Base-by-base conservation (phyloP, 1,140 invertebrate species). In the Brachionus asplanchnoidis region DNA sequence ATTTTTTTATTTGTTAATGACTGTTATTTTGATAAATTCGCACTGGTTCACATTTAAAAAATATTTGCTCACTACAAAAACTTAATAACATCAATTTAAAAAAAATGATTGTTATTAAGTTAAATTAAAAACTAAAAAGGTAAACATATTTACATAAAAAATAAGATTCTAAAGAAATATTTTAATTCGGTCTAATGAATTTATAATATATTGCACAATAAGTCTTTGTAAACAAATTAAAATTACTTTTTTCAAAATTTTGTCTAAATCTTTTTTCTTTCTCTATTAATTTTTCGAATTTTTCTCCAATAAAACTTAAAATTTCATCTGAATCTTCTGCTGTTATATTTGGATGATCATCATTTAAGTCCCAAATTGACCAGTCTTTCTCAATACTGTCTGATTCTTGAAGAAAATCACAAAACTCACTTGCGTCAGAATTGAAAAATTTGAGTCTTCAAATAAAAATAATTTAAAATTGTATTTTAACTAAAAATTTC, bases 211-310 rank as follows among this genome's bases (percentile, higher is more conserved):
- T 4, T 36, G 1, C 5, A 36, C 32, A 6, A 6, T 36, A 7
- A 36, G 32, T 36, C 32, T 36, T 36, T 60, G 1, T 23, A 26
- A 60, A 60, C 26, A 60, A 3, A 20, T 60, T 44, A 46, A 17
- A 75, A 17, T 77, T 77, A 77, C 73, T 50, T 26, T 77, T 77
- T 77, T 50, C 23, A 50, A 50, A 53, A 14, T 77, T 77, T 46
- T 77, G 42, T 50, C 73, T 77, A 12, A 50, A 77, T 50, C 14
- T 77, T 6, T 28, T 77, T 77, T 77, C 73, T 14, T 50, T 23
- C 50, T 77, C 42, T 9, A 77, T 32, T 53, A 77, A 5, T 26
- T 77, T 50, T 28, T 28, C 23, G 26, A 77, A 77, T 26, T 77
- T 9, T 12, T 50, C 14, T 50, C 73, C 73, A 50, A 77, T 77